phyloP scores from a whole-genome alignment of 1,140 invertebrate species.

The Limonius californicus region DNA sequence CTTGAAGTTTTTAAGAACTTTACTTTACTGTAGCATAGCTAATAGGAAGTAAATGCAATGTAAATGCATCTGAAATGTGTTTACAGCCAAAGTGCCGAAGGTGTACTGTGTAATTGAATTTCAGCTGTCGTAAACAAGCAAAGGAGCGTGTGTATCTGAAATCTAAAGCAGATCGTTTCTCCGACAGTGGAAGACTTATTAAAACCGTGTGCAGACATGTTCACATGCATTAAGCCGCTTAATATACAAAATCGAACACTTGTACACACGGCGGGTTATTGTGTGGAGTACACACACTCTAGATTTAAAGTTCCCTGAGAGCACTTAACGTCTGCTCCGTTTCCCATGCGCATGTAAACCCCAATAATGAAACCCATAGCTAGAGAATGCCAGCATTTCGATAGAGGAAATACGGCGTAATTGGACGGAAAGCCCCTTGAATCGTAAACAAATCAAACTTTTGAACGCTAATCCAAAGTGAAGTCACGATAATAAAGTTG shows the following conservation, averaged over 20 bases:
- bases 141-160: too few relatives aligned
- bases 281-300: too few relatives aligned
- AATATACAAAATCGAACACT: neutral
- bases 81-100: too few relatives aligned
- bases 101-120: too few relatives aligned
- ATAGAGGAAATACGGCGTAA: neutral
- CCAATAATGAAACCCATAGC: slow-evolving; percentile 1
- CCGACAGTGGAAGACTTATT: too few relatives aligned
- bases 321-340: neutral
- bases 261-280: too few relatives aligned
- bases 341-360: neutral
- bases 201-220: neutral
- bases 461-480: neutral
- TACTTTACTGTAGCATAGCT: too few relatives aligned
- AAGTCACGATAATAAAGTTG: neutral
- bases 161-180: too few relatives aligned
- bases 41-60: too few relatives aligned
- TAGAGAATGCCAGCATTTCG: neutral
- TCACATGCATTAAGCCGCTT: neutral
- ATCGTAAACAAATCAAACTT: slow-evolving; percentile 1
- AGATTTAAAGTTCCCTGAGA: neutral
- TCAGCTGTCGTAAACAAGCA: too few relatives aligned
- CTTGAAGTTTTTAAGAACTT: too few relatives aligned
- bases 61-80: too few relatives aligned
- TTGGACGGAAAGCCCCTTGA: neutral